Conservation (phyloP, 2,888 invertebrate genomes). For the Helicoverpa assulta region DNA sequence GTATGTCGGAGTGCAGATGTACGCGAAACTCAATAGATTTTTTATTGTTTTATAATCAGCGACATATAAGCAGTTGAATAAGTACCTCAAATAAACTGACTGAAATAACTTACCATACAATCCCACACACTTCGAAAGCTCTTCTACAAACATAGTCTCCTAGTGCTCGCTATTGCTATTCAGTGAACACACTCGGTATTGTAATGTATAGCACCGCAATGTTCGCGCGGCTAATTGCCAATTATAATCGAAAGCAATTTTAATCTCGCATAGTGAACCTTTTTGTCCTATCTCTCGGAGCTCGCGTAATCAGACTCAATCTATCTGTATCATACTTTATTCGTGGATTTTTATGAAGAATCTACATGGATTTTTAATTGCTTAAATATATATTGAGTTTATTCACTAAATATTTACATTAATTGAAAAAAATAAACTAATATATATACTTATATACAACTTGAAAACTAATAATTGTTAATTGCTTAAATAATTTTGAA, state of each 20-base stretch:
- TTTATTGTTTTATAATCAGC: too few species aligned
- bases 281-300: background rate
- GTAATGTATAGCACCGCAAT: conserved; percentile 26
- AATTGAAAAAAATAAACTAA: too few species aligned
- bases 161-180: conserved; percentile 11
- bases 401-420: too few species aligned
- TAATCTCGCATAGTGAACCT: conserved; percentile 1
- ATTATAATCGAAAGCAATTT: conserved; percentile 43
- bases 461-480: too few species aligned
- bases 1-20: too few species aligned
- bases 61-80: too few species aligned
- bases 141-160: background rate
- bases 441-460: too few species aligned
- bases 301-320: background rate
- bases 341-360: too few species aligned
- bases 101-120: background rate
- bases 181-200: conserved; percentile 14
- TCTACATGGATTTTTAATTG: too few species aligned
- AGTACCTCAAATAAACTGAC: background rate
- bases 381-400: too few species aligned
- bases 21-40: too few species aligned
- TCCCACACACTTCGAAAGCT: background rate
- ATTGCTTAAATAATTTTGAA: too few species aligned
- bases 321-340: background rate
- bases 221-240: conserved; percentile 44